These are phyloP conservation scores for Caenorhabditis sp. DNA, from an alignment of 2,888 invertebrate genomes.

Conservation along the genomic window DNA sequence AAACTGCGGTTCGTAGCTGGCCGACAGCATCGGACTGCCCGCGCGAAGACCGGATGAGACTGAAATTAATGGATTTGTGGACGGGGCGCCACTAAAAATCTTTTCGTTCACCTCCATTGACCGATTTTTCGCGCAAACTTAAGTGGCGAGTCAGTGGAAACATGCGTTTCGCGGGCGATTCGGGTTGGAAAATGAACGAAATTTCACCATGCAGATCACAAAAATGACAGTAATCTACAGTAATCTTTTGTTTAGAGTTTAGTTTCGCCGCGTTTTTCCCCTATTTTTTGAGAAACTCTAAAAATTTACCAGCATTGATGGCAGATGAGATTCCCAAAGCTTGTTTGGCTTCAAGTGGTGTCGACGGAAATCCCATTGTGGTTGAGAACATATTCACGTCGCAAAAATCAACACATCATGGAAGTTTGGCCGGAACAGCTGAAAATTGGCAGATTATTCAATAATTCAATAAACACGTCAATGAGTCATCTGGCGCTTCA, in stretches of 20 bases:
- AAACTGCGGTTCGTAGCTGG: conserved; percentile 59
- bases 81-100: background rate
- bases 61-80: conserved; percentile 22
- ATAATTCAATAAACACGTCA: conserved; percentile 9
- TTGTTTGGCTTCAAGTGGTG: conserved; percentile 65
- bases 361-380: conserved; percentile 67
- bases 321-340: conserved; percentile 58
- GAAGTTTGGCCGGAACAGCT: conserved; percentile 43
- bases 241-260: background rate
- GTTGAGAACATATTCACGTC: conserved; percentile 63
- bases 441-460: conserved; percentile 19
- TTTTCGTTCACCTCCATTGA: conserved; percentile 21
- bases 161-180: conserved; percentile 15
- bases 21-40: conserved; percentile 61
- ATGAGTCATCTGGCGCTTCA: conserved; percentile 13
- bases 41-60: conserved; percentile 55
- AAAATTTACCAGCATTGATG: conserved; percentile 51
- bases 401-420: conserved; percentile 42
- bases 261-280: background rate
- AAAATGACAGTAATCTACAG: conserved; percentile 20
- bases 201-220: background rate
- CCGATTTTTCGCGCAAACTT: conserved; percentile 15
- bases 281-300: background rate
- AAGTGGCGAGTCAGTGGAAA: conserved; percentile 27
- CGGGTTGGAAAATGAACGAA: background rate